Base-by-base conservation (phyloP, 1,140 invertebrate species). In the Pogonomyrmex barbatus region DNA sequence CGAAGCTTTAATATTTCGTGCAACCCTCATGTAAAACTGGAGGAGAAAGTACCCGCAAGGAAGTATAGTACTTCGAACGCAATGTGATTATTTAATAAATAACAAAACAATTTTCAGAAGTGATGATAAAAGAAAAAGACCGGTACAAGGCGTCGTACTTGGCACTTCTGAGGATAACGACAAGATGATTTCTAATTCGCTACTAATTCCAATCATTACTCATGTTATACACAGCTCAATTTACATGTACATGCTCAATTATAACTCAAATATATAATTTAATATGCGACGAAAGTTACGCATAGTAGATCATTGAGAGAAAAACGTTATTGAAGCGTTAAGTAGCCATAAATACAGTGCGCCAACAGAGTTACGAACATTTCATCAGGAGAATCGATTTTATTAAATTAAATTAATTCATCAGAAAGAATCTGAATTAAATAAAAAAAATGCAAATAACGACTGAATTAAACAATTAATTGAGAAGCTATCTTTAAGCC, bases 171-270 rank as follows among this genome's bases (percentile, higher is more conserved):
- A 58, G 36, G 4, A 62, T 33, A 33, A 33, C 36, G 30, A 36
- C 8, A 17, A 50, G 30, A 24, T 78, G 24, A 65, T 30, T 77
- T 77, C 42, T 63, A 63, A 62, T 63, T 45, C 24, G 63, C 10
- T 77, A 58, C 10, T 63, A 45, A 77, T 77, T 77, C 5, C n/a
- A 33, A 14, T n/a, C 9, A 76, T 76, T 17, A 60, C 50, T 58
- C 24, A 24, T 8, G 24, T 62, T 62, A 42, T 42, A 30, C 12
- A 70, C 24, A 56, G 14, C 4, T 47, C 8, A 39, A 62, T 77
- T 77, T 77, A 60, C 12, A 63, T 62, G 30, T 14, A 33, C 24
- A 62, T 30, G 45, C 6, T 76, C 24, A 14, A 42, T 42, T 73
- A 54, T 36, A 73, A 12, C 12, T 54, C 33, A 17, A 54, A 52